Evolutionary conservation across 30 jellyfish, hydroid and myxozoan genomes (phyloP).

Genomic region (Turritopsis rubra): DNA sequence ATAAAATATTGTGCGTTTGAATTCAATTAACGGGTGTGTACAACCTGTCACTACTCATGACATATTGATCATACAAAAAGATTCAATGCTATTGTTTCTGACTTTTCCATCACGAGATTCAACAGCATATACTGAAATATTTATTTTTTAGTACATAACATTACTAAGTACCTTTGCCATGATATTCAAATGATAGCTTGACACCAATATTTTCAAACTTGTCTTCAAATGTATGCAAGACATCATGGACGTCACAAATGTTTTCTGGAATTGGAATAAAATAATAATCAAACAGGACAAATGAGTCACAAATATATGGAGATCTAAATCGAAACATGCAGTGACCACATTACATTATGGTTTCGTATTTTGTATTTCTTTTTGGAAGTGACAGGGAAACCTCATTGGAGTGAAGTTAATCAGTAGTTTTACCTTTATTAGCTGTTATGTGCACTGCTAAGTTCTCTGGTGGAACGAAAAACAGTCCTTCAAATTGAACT

Average conservation of each 20-base stretch:
- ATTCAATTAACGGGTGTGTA: too few relatives aligned
- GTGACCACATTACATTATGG: neutral
- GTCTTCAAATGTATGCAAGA: neutral
- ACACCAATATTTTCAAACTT: conserved; percentile 8
- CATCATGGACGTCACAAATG: neutral
- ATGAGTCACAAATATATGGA: neutral
- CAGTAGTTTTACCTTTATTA: neutral
- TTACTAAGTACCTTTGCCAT: neutral
- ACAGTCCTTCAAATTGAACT: conserved; percentile 69
- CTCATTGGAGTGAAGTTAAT: too few relatives aligned
- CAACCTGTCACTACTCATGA: too few relatives aligned
- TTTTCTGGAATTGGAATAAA: neutral
- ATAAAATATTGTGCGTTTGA: too few relatives aligned
- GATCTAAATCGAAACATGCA: neutral
- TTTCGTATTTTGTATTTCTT: too few relatives aligned
- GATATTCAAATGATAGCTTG: neutral
- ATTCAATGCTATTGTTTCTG: too few relatives aligned
- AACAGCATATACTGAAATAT: too few relatives aligned
- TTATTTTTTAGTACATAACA: too few relatives aligned
- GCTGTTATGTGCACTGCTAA: conserved; percentile 20
- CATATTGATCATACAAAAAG: too few relatives aligned
- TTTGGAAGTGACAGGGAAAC: too few relatives aligned
- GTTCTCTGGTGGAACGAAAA: conserved; percentile 62
- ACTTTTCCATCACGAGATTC: too few relatives aligned
- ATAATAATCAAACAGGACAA: neutral